These are phyloP conservation scores for Drosophila pseudoananassae DNA, from an alignment of 1,140 invertebrate genomes.

Conservation along the genomic window DNA sequence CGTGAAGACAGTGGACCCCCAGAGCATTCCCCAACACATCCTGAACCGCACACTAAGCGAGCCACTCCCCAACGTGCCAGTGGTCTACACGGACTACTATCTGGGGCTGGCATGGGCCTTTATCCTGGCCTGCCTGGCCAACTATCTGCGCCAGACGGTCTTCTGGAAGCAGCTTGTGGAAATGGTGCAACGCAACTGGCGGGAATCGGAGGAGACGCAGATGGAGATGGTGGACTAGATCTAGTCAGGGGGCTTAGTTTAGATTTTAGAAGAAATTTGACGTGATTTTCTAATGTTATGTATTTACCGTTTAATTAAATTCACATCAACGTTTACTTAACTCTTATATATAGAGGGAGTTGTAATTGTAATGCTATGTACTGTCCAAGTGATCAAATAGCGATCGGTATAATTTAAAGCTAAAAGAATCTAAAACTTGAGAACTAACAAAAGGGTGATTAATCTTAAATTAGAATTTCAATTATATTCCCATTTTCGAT, in stretches of 20 bases:
- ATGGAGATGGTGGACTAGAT: constrained; percentile 86
- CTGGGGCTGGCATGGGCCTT: constrained; percentile 94
- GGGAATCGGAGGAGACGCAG: constrained; percentile 93
- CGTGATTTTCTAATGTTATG: constrained; percentile 64
- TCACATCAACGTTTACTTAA: constrained; percentile 78
- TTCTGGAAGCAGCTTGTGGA: constrained; percentile 93
- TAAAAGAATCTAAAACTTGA: constrained; percentile 38
- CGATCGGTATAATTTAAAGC: constrained; percentile 45
- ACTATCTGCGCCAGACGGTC: constrained; percentile 91
- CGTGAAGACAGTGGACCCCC: constrained; percentile 85
- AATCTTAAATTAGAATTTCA: constrained; percentile 23
- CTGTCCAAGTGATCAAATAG: constrained; percentile 13
- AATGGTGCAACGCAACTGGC: constrained; percentile 93
- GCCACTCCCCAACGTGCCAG: constrained; percentile 85
- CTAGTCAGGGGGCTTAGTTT: neutral
- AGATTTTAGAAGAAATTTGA: neutral
- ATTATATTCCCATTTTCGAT: constrained; percentile 13
- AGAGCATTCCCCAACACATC: constrained; percentile 16
- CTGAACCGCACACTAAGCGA: neutral
- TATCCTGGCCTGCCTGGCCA: constrained; percentile 90
- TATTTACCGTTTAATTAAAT: constrained; percentile 78
- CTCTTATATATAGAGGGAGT: constrained; percentile 42
- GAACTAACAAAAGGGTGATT: constrained; percentile 19
- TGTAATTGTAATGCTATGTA: constrained; percentile 20
- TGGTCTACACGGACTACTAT: constrained; percentile 89